Evolutionary conservation across 2,888 invertebrate genomes (phyloP), one percentile per base, ranked within the genome.

Genomic region (Diaperis boleti): DNA sequence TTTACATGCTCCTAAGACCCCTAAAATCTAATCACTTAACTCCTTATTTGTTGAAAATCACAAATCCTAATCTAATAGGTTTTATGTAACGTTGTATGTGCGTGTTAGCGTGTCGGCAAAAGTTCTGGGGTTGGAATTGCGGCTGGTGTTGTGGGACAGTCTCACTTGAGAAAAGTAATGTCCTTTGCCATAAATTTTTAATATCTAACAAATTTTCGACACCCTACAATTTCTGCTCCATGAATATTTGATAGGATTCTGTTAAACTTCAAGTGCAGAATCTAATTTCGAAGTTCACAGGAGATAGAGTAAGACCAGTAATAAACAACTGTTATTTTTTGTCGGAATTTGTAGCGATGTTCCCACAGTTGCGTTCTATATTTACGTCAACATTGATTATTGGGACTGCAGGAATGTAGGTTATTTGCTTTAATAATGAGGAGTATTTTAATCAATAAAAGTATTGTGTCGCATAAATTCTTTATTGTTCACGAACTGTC

Each of bases 361-460:
- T 10, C 6, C 29, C 18, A 8, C 26, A 20, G 13, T 7, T 42
- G 42, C 13, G 22, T 42, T 42, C 11, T 42, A 22, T 22, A 42
- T 42, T 42, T 42, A 13, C 13, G 20, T 20, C 20, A 42, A 42
- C 15, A 42, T 42, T 10, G 42, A 42, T 22, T 42, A 20, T 42
- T 39, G 39, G n/a, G 39, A 39, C 39, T 26, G 15, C 26, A 26
- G 33, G 8, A n/a, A 37, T 37, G 35, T 50, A 35, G 50, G 35
- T 50, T 22, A 20, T 50, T 37, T 20, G 35, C 20, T 29, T 35
- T 50, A 18, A 18, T 33, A 37, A 18, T 50, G 15, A n/a, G 35
- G 29, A 6, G 15, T 20, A 49, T 47, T 37, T 50, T 37, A 50
- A 50, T 50, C 50, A 50, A 50, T 50, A 50, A 37, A 47, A 17